Evolutionary conservation across 2,797 vertebrate species (phyloP).

Genomic region (Halcyon smyrnensis): DNA sequence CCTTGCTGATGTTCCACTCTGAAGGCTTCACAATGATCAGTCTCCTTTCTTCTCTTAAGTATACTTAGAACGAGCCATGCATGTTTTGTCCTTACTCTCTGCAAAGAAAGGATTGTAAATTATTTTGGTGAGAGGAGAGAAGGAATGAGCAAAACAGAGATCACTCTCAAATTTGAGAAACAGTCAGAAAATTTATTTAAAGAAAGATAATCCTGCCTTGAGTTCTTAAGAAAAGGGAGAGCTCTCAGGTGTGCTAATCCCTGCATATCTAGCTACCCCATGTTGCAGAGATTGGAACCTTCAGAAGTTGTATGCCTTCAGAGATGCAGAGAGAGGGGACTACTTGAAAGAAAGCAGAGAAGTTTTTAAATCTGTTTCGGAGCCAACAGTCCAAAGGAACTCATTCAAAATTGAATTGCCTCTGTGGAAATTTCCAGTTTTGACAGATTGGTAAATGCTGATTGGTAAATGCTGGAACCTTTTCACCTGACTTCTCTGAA

Average conservation of each 20-base stretch:
- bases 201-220: neutral
- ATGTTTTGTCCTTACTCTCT: neutral
- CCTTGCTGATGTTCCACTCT: neutral
- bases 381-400: neutral
- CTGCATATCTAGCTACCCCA: neutral
- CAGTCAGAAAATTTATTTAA: neutral
- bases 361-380: neutral
- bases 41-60: neutral
- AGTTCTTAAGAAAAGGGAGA: neutral
- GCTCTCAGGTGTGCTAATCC: neutral
- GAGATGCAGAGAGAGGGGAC: neutral
- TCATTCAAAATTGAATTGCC: neutral
- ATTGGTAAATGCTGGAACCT: neutral
- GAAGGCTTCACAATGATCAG: neutral
- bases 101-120: neutral
- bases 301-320: neutral
- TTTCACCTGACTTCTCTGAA: neutral
- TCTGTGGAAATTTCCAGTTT: neutral
- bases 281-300: neutral
- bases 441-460: neutral
- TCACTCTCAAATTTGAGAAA: neutral
- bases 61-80: neutral
- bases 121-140: neutral
- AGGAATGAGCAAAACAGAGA: neutral
- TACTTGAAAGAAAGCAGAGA: neutral